Conservation (phyloP, 35 echinoderm and acorn worm genomes). For the Eucidaris tribuloides region DNA sequence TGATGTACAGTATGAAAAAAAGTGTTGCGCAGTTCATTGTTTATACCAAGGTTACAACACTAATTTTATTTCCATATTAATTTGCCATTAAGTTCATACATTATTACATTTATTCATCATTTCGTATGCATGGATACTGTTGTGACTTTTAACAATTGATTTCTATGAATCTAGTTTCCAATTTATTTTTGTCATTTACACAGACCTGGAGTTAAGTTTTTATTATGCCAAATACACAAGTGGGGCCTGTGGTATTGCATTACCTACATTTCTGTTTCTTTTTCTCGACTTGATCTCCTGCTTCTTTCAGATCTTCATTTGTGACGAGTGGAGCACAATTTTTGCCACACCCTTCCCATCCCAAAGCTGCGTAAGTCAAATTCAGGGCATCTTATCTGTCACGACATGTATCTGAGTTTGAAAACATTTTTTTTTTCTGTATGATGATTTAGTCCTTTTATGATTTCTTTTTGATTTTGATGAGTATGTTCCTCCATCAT, state of each 20-base stretch:
- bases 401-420: slow-evolving; percentile 12
- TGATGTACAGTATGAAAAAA: too few species aligned
- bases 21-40: too few species aligned
- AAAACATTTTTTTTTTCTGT: background rate
- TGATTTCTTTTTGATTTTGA: background rate
- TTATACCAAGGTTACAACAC: too few species aligned
- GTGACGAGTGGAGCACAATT: slow-evolving; percentile 91
- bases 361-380: slow-evolving; percentile 95
- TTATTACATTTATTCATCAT: too few species aligned
- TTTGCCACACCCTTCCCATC: slow-evolving; percentile 94
- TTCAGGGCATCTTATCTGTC: slow-evolving; percentile 35
- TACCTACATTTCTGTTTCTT: slow-evolving; percentile 25
- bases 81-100: too few species aligned
- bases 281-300: slow-evolving; percentile 39
- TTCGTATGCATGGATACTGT: too few species aligned
- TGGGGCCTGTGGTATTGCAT: slow-evolving; percentile 7
- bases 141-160: too few species aligned
- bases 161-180: too few species aligned
- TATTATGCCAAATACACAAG: too few species aligned
- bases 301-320: slow-evolving; percentile 90
- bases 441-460: background rate
- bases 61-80: too few species aligned
- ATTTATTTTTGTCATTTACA: too few species aligned
- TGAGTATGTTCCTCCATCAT: background rate
- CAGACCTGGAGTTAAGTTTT: too few species aligned